phyloP scores from a whole-genome alignment of 2,888 invertebrate genomes.

The Lottia gigantea region DNA sequence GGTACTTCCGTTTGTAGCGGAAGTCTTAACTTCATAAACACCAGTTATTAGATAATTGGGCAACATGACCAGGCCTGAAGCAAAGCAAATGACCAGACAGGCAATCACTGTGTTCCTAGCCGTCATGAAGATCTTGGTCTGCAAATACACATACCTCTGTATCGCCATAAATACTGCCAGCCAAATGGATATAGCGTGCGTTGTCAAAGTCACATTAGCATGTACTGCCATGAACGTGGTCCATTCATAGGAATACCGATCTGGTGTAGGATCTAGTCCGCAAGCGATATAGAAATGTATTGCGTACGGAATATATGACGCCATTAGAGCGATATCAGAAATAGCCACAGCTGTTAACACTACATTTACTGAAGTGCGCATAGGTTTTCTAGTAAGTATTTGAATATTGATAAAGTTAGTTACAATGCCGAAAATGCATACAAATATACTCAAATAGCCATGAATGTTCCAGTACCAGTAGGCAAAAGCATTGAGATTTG shows the following conservation, averaged over 20 bases:
- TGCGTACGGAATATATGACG: conserved; percentile 88
- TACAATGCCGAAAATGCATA: conserved; percentile 89
- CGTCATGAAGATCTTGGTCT: conserved; percentile 28
- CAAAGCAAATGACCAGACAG: conserved; percentile 73
- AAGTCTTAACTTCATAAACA: conserved; percentile 22
- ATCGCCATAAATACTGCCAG: conserved; percentile 91
- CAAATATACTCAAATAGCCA: conserved; percentile 84
- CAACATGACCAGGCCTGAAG: conserved; percentile 65
- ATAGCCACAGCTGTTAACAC: conserved; percentile 86
- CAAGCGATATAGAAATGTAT: conserved; percentile 72
- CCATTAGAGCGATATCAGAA: conserved; percentile 88
- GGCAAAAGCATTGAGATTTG: conserved; percentile 33
- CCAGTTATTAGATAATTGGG: conserved; percentile 50
- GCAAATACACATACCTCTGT: conserved; percentile 79
- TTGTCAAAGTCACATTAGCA: conserved; percentile 86
- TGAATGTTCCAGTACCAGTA: conserved; percentile 72
- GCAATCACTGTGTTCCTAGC: conserved; percentile 18
- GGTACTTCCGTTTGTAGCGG: conserved; percentile 25
- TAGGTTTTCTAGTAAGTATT: conserved; percentile 82
- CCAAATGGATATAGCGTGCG: conserved; percentile 93
- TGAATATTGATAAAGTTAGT: conserved; percentile 92
- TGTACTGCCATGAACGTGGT: conserved; percentile 75
- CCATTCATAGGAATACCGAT: conserved; percentile 61
- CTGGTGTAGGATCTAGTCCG: conserved; percentile 36
- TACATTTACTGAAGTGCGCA: conserved; percentile 88